Percentiles rank a stretch among this genome's conserved stretches.
Conservation (phyloP, 2,888 invertebrate species). For the Mythimna pallens region DNA sequence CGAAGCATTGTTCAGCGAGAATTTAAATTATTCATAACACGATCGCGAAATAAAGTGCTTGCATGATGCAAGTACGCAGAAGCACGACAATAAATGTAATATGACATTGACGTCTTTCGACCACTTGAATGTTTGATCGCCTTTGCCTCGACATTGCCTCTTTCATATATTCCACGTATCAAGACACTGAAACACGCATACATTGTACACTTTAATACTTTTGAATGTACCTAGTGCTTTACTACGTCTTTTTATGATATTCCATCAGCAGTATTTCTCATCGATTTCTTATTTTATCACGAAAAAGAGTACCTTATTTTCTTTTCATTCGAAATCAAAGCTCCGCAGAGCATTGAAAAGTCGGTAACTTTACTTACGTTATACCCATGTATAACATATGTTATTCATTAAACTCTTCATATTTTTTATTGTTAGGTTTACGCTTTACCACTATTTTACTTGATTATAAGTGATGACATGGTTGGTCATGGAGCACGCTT, state of each 20-base stretch:
- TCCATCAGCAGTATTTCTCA: neutral
- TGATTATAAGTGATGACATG: too few species aligned
- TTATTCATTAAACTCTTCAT: too few species aligned
- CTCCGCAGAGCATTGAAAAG: neutral
- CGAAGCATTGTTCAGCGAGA: neutral
- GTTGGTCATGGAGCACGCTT: too few species aligned
- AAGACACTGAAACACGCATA: neutral
- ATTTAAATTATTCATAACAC: conserved; percentile 24
- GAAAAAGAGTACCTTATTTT: conserved; percentile 6
- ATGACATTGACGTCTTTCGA: neutral
- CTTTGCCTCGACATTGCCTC: neutral
- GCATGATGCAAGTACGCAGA: conserved; percentile 15
- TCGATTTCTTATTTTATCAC: conserved; percentile 6
- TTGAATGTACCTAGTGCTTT: neutral
- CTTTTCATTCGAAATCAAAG: conserved; percentile 17
- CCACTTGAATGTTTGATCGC: neutral
- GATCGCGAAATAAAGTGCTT: conserved; percentile 19
- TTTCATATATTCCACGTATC: neutral
- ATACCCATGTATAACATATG: neutral
- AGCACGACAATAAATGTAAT: conserved; percentile 12
- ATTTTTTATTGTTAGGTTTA: too few species aligned
- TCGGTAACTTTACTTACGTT: neutral
- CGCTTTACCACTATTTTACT: too few species aligned
- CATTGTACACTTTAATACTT: neutral
- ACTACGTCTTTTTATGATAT: neutral